Base-by-base conservation (phyloP, 2,113 vertebrate species). In the Centropristis striata region DNA sequence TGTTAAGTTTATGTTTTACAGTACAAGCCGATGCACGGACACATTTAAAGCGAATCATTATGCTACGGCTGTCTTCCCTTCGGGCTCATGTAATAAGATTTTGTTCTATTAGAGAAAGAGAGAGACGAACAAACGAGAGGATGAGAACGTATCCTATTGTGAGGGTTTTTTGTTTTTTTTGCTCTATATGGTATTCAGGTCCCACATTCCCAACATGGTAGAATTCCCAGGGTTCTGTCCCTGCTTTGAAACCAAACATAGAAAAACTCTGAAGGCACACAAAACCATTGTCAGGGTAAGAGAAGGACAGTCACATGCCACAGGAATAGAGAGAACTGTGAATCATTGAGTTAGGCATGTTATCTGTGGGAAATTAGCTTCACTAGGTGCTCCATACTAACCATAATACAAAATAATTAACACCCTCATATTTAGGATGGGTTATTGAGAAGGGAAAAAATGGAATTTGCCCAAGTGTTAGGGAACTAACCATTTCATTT, bases 201-300 rank as follows among this genome's bases (percentile, higher is more conserved):
- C 50, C 28, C 39, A 23, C 1, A 10, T 64, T 25, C 8, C 42
- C 13, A 57, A 20, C 32, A 63, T 46, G 15, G 41, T 37, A 54
- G 41, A 84, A 85, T 71, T 79, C 57, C 21, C 57, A 59, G 25
- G 28, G 28, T 49, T 55, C 23, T 28, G 6, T 66, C n/a, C 20
- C 12, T 32, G 15, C 32, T 66, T 53, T 76, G 13, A 72, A 77
- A 64, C 20, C 46, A 55, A 68, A 83, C 47, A 75, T 49, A 44
- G 21, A 28, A 55, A 64, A 36, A 8, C 42, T 42, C 53, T 3
- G 13, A 9, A 28, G 72, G 37, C 12, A 3, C 27, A 51, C n/a
- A 21, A 73, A 32, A 49, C 11, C 25, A 44, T 44, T 71, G 36
- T 16, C 23, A 16, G 28, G 8, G n/a, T 68, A 60, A 55, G 47